phyloP scores from a whole-genome alignment of 2,113 vertebrate genomes.

The Perccottus glenii region DNA sequence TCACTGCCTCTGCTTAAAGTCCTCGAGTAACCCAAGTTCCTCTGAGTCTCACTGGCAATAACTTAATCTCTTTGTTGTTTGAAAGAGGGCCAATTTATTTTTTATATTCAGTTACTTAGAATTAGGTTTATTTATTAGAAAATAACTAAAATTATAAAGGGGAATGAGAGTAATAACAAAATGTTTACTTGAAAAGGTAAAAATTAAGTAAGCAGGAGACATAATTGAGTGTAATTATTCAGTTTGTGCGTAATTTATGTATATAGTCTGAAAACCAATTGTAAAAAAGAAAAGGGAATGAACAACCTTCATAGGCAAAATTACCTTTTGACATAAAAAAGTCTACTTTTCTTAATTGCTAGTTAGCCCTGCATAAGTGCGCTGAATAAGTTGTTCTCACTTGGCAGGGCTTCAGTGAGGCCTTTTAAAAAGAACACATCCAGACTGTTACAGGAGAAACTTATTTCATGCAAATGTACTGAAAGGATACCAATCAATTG shows the following conservation, averaged over 20 bases:
- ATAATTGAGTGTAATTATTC: too few species aligned
- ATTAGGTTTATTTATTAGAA: background rate
- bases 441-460: slow-evolving; percentile 16
- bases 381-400: slow-evolving; percentile 27
- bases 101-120: slow-evolving; percentile 1
- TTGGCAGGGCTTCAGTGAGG: slow-evolving; percentile 34
- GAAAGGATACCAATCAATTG: slow-evolving; percentile 10
- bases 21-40: slow-evolving; percentile 35
- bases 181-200: too few species aligned
- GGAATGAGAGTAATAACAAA: background rate
- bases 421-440: slow-evolving; percentile 34
- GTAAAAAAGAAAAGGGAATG: background rate
- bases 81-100: background rate
- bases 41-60: slow-evolving; percentile 12
- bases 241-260: background rate
- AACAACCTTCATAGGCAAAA: background rate
- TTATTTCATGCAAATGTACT: slow-evolving; percentile 12
- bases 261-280: background rate
- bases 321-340: slow-evolving; percentile 3
- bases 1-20: slow-evolving; percentile 21
- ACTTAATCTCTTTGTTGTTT: slow-evolving; percentile 27
- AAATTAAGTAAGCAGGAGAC: too few species aligned
- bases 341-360: slow-evolving; percentile 8
- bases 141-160: background rate
- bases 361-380: background rate